Conservation (phyloP, 92 coral and sea anemone species). For the Epizoanthus scotinus region DNA sequence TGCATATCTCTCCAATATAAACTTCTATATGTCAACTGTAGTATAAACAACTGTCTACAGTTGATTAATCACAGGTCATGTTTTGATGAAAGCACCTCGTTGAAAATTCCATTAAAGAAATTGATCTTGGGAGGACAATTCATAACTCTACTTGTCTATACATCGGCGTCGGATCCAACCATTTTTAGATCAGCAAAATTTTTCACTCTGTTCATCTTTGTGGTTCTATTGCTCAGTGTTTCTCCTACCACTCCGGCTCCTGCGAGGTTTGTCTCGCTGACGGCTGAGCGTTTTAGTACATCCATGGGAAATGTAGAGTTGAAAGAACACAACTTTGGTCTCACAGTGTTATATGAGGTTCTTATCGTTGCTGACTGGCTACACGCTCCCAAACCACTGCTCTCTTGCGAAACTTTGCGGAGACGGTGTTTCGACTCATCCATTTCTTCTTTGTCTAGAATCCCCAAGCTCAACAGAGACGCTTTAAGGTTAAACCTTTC, state of each 20-base stretch:
- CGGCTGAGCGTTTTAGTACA: conserved; percentile 73
- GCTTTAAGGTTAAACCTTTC: conserved; percentile 58
- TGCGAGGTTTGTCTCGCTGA: conserved; percentile 76
- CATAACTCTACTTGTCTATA: background rate
- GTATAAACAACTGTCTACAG: conserved; percentile 1
- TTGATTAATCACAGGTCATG: conserved; percentile 1
- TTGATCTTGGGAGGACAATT: background rate
- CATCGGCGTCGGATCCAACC: conserved; percentile 21
- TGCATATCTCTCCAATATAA: conserved; percentile 8
- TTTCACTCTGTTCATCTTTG: conserved; percentile 34
- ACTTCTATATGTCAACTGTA: background rate
- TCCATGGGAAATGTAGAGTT: conserved; percentile 80
- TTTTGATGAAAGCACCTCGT: background rate
- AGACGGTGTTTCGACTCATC: background rate
- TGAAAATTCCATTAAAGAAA: background rate
- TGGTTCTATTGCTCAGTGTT: conserved; percentile 2
- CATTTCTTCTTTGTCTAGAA: conserved; percentile 34
- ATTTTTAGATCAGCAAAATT: conserved; percentile 36
- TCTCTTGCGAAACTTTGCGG: conserved; percentile 49
- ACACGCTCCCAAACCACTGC: background rate
- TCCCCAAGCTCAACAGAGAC: conserved; percentile 25
- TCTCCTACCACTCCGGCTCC: conserved; percentile 31
- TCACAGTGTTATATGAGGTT: conserved; percentile 11
- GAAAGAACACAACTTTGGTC: conserved; percentile 53
- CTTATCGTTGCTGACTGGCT: background rate